Evolutionary conservation across 2,113 vertebrate genomes (phyloP).

Genomic region (Chiloscyllium plagiosum): DNA sequence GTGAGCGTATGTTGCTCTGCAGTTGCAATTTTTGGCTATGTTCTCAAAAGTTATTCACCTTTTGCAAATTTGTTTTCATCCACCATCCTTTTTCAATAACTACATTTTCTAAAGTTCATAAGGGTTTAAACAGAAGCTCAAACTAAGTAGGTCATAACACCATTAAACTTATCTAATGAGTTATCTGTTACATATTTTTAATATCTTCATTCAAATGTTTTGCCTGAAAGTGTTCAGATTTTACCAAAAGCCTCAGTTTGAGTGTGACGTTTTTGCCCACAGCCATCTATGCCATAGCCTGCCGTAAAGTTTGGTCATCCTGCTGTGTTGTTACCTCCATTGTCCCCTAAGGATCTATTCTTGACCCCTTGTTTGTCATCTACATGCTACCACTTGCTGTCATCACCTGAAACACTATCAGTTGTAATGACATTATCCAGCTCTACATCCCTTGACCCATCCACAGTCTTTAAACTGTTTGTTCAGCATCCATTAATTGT

Average conservation of each 20-base stretch:
- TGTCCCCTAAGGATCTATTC: too few species aligned
- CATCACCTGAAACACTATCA: too few species aligned
- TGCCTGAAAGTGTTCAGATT: not conserved
- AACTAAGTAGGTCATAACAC: not conserved
- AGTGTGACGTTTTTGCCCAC: not conserved
- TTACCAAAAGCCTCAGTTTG: not conserved
- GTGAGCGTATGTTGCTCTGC: not conserved
- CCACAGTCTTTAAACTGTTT: too few species aligned
- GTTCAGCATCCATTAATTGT: too few species aligned
- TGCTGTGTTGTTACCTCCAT: too few species aligned
- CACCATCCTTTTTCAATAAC: not conserved
- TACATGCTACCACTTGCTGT: too few species aligned
- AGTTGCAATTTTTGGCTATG: not conserved
- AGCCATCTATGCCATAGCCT: not conserved
- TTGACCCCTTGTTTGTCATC: too few species aligned
- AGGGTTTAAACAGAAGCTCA: not conserved
- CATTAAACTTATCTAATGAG: not conserved
- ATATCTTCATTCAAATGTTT: not conserved
- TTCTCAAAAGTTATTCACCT: not conserved
- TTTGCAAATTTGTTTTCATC: not conserved
- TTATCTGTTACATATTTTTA: not conserved
- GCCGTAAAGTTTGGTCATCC: too few species aligned
- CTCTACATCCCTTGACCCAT: too few species aligned
- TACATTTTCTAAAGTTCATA: not conserved
- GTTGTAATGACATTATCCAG: too few species aligned